Percentiles rank a stretch among this genome's conserved stretches.
These are phyloP conservation scores for Tiaroga cobitis DNA, from an alignment of 2,797 vertebrate genomes.

Conservation along the genomic window DNA sequence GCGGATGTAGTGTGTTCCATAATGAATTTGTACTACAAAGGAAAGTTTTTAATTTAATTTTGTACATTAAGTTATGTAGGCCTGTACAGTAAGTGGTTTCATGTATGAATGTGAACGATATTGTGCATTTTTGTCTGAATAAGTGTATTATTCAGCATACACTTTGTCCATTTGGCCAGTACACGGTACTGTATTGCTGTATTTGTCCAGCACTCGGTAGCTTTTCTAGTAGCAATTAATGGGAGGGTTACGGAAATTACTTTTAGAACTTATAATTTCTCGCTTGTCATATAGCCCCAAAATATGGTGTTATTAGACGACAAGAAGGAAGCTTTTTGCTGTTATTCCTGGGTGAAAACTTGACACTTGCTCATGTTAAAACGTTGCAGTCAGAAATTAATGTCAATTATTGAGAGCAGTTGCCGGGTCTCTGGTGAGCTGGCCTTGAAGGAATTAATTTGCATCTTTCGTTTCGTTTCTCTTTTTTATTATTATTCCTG, in stretches of 20 bases:
- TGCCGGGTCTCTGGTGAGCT: conserved; percentile 37
- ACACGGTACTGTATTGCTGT: too few species aligned
- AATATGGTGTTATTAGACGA: conserved; percentile 43
- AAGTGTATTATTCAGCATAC: neutral
- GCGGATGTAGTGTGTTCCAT: neutral
- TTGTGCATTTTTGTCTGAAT: neutral
- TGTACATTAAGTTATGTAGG: neutral
- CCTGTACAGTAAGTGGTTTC: neutral
- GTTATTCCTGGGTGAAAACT: conserved; percentile 28
- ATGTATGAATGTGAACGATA: neutral
- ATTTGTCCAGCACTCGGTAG: neutral
- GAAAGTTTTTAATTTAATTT: neutral
- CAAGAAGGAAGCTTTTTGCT: conserved; percentile 40
- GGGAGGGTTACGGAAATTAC: neutral
- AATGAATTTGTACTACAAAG: neutral
- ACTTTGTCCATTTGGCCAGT: too few species aligned
- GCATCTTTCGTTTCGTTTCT: conserved; percentile 5
- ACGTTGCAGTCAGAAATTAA: conserved; percentile 17
- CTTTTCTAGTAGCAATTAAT: neutral
- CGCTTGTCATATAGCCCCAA: conserved; percentile 38
- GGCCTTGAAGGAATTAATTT: conserved; percentile 39
- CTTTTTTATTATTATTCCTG: conserved; percentile 18
- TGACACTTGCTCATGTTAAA: conserved; percentile 36
- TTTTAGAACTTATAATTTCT: conserved; percentile 19
- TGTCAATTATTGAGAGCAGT: conserved; percentile 53